A percentile compares a stretch with the other conserved stretches of the same genome.
Evolutionary conservation across 2,888 invertebrate species (phyloP).

Genomic region (Drosophila cognata): DNA sequence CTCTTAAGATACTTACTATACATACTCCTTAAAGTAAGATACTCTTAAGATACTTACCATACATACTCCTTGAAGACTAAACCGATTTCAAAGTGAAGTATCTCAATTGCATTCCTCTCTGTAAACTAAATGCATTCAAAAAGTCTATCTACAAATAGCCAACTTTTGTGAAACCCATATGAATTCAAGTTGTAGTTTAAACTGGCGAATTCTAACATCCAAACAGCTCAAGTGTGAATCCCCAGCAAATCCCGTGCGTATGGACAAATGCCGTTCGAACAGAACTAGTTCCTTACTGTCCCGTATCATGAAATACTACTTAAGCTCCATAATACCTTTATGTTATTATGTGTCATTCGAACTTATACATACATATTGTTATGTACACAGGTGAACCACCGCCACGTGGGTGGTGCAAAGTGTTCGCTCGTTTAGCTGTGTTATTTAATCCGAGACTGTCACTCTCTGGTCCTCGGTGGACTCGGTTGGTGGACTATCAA

Average conservation of each 20-base stretch:
- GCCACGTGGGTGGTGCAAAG: slow-evolving; percentile 1
- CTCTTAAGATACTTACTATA: neutral
- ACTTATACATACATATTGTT: neutral
- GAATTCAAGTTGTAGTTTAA: neutral
- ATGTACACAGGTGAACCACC: neutral
- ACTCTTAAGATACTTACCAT: neutral
- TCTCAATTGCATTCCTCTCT: neutral
- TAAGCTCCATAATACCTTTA: slow-evolving; percentile 37
- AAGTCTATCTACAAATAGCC: neutral
- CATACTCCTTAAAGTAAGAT: neutral
- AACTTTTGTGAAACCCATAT: neutral
- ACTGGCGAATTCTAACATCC: neutral
- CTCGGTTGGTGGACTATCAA: neutral
- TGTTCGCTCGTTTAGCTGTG: slow-evolving; percentile 24
- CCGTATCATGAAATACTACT: slow-evolving; percentile 10
- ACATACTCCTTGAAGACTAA: neutral
- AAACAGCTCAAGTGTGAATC: neutral
- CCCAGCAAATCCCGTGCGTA: neutral
- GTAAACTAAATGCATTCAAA: neutral
- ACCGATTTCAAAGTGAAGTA: neutral
- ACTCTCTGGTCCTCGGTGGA: slow-evolving; percentile 1
- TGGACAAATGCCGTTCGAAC: neutral
- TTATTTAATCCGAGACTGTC: slow-evolving; percentile 24
- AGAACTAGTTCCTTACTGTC: neutral
- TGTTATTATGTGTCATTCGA: slow-evolving; percentile 30